phyloP scores from a whole-genome alignment of 2,888 invertebrate species.

The Amphipoea lucens region DNA sequence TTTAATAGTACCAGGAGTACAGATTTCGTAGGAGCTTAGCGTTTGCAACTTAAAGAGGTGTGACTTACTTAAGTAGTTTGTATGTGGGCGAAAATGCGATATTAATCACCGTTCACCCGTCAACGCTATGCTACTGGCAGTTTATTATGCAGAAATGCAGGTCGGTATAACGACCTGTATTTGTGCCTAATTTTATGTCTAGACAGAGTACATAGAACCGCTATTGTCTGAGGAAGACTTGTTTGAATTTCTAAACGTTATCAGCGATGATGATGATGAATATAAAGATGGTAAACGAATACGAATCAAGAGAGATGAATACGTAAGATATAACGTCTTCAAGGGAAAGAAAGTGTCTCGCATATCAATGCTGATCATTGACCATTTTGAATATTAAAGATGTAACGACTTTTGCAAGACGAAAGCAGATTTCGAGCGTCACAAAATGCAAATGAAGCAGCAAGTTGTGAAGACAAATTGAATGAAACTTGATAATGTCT shows the following conservation, averaged over 20 bases:
- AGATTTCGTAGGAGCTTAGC: slow-evolving; percentile 24
- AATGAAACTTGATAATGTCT: slow-evolving; percentile 26
- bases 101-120: slow-evolving; percentile 50
- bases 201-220: slow-evolving; percentile 40
- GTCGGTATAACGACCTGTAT: slow-evolving; percentile 52
- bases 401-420: slow-evolving; percentile 31
- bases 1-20: slow-evolving; percentile 31
- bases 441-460: slow-evolving; percentile 14
- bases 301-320: slow-evolving; percentile 26
- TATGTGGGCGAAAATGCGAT: slow-evolving; percentile 51
- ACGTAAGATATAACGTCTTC: slow-evolving; percentile 26
- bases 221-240: slow-evolving; percentile 30
- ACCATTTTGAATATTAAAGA: slow-evolving; percentile 38
- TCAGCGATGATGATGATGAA: slow-evolving; percentile 15
- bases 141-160: slow-evolving; percentile 61
- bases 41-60: slow-evolving; percentile 12
- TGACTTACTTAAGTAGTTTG: slow-evolving; percentile 11
- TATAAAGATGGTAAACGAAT: slow-evolving; percentile 12
- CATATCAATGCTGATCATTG: slow-evolving; percentile 48
- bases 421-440: slow-evolving; percentile 2
- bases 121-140: slow-evolving; percentile 41
- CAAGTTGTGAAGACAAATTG: slow-evolving; percentile 3
- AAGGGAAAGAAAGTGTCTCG: slow-evolving; percentile 36
- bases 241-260: slow-evolving; percentile 38
- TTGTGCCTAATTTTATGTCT: slow-evolving; percentile 43